A percentile compares a stretch with the other conserved stretches of the same genome.
phyloP scores from a whole-genome alignment of 2,113 vertebrate genomes.

The Halcyon senegalensis region DNA sequence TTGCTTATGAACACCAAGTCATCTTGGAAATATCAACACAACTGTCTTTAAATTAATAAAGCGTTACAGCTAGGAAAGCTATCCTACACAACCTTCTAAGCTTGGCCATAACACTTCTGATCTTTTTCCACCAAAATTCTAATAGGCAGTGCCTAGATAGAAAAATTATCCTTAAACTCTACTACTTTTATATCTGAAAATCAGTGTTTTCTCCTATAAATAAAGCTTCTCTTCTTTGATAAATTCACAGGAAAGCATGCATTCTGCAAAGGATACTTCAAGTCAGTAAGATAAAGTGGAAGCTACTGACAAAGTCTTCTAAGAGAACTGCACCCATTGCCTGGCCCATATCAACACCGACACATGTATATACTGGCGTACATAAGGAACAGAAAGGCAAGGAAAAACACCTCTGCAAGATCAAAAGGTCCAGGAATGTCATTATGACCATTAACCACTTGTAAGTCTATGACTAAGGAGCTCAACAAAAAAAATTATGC shows the following conservation, averaged over 20 bases:
- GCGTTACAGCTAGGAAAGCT: not conserved
- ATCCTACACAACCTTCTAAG: not conserved
- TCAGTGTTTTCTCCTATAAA: not conserved
- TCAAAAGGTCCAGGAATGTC: not conserved
- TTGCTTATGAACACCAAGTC: not conserved
- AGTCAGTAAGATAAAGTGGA: not conserved
- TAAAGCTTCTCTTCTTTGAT: not conserved
- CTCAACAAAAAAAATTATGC: not conserved
- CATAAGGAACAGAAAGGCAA: not conserved
- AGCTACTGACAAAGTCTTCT: not conserved
- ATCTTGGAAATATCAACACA: not conserved
- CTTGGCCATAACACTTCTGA: not conserved
- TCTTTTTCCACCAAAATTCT: not conserved
- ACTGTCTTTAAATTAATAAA: not conserved
- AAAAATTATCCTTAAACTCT: no score
- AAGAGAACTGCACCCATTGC: not conserved
- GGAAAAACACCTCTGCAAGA: not conserved
- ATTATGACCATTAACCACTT: not conserved
- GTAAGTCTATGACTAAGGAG: not conserved
- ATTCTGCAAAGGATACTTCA: not conserved
- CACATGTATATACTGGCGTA: no score
- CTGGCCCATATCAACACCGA: not conserved
- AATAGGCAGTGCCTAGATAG: not conserved
- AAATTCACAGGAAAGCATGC: not conserved
- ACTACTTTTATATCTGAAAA: not conserved